A percentile compares a stretch with the other conserved stretches of the same genome.
phyloP scores from a whole-genome alignment of 2,113 vertebrate species.

The Microcebus ravelobensis region DNA sequence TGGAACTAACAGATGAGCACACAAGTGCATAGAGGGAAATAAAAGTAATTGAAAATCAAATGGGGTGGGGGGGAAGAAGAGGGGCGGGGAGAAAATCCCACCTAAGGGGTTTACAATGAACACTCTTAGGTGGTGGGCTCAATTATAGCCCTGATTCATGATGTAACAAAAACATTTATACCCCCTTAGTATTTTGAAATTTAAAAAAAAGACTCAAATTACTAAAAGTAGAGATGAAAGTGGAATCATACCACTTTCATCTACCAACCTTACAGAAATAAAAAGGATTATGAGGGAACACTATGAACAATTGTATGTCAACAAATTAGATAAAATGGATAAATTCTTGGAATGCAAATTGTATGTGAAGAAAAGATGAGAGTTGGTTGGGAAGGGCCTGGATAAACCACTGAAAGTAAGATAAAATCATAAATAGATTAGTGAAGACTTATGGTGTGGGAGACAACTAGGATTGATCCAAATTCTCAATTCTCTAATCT shows the following conservation, averaged over 20 bases:
- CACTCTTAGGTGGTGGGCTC: too few species aligned
- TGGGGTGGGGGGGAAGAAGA: too few species aligned
- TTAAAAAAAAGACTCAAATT: neutral
- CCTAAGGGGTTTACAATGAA: too few species aligned
- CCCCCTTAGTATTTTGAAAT: too few species aligned
- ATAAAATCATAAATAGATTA: neutral
- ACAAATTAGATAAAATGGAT: neutral
- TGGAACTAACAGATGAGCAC: too few species aligned
- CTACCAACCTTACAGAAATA: neutral
- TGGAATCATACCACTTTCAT: neutral
- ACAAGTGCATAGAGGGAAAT: too few species aligned
- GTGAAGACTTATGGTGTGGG: neutral
- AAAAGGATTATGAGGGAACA: neutral
- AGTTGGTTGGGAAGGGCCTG: neutral
- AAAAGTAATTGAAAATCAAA: too few species aligned
- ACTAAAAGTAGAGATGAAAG: neutral
- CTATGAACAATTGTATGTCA: neutral
- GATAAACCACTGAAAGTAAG: neutral
- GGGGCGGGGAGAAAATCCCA: too few species aligned
- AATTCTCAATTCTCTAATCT: neutral
- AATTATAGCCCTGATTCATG: too few species aligned
- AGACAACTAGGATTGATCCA: neutral
- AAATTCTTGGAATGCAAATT: neutral
- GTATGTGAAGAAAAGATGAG: neutral
- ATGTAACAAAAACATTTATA: too few species aligned